These are phyloP conservation scores for Edolisoma coerulescens DNA, from an alignment of 2,113 vertebrate species.

Conservation along the genomic window DNA sequence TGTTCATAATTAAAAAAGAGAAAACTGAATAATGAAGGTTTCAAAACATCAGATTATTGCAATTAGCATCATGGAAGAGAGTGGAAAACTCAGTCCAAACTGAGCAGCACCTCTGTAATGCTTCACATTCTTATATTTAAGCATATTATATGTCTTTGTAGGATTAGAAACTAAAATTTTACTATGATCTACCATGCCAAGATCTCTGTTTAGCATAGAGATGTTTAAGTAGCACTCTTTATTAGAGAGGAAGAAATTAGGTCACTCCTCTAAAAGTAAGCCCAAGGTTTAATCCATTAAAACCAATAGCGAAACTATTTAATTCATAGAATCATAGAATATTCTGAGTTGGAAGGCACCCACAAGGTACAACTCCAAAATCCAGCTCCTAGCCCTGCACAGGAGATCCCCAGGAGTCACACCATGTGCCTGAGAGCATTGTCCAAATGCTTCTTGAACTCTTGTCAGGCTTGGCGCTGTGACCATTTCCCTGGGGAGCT, in stretches of 20 bases:
- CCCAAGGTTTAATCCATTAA: background rate
- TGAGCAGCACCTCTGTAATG: background rate
- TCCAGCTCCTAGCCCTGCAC: background rate
- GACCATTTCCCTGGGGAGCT: background rate
- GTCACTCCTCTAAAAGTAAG: background rate
- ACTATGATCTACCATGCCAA: background rate
- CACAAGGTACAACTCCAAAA: rapidly evolving
- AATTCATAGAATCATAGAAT: background rate
- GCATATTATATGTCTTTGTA: background rate
- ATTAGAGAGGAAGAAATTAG: background rate
- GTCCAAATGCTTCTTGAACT: background rate
- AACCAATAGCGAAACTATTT: background rate
- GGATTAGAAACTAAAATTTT: background rate
- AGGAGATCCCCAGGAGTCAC: background rate
- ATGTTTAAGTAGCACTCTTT: background rate
- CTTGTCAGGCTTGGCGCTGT: background rate
- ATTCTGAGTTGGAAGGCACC: background rate
- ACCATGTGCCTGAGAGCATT: background rate
- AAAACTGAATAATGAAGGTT: background rate
- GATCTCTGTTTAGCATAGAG: background rate
- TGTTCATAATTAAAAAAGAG: background rate
- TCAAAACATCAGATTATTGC: background rate
- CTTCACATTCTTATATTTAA: background rate
- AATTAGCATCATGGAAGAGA: background rate
- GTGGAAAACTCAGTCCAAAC: background rate